These are phyloP conservation scores for Sminthurinus aureus DNA, from an alignment of 2,888 invertebrate species.

Conservation along the genomic window DNA sequence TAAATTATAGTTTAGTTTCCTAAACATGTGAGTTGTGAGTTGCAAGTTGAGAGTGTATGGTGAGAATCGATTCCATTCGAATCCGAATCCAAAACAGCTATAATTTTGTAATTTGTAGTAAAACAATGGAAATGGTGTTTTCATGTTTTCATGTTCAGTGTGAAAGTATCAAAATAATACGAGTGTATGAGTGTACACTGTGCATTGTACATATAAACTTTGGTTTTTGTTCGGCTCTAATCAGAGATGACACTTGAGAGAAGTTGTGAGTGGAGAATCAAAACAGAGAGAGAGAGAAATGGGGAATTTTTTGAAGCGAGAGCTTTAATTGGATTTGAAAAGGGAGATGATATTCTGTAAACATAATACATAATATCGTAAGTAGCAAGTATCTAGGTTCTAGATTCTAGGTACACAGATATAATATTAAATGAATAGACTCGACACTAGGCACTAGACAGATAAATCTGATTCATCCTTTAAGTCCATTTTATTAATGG, in stretches of 20 bases:
- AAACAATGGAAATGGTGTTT: too few relatives aligned
- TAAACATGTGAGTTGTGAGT: too few relatives aligned
- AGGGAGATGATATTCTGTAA: conserved; percentile 50
- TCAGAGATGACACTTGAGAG: conserved; percentile 24
- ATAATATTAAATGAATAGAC: too few relatives aligned
- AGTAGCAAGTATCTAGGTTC: too few relatives aligned
- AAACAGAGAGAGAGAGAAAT: neutral
- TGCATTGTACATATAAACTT: neutral
- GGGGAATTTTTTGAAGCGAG: conserved; percentile 50
- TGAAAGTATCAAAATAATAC: too few relatives aligned
- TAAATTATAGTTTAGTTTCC: too few relatives aligned
- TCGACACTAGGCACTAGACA: conserved; percentile 12
- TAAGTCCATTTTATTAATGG: conserved; percentile 61
- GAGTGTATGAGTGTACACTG: neutral
- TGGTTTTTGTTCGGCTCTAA: conserved; percentile 21
- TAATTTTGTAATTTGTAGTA: too few relatives aligned
- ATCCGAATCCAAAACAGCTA: neutral
- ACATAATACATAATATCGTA: conserved; percentile 46
- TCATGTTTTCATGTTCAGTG: too few relatives aligned
- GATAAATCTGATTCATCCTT: conserved; percentile 59
- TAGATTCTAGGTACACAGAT: too few relatives aligned
- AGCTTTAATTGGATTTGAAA: conserved; percentile 53
- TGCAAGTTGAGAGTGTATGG: neutral
- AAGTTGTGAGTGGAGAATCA: neutral
- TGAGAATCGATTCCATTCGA: neutral